These are phyloP conservation scores for Macaria notata DNA, from an alignment of 2,888 invertebrate species.

Conservation along the genomic window DNA sequence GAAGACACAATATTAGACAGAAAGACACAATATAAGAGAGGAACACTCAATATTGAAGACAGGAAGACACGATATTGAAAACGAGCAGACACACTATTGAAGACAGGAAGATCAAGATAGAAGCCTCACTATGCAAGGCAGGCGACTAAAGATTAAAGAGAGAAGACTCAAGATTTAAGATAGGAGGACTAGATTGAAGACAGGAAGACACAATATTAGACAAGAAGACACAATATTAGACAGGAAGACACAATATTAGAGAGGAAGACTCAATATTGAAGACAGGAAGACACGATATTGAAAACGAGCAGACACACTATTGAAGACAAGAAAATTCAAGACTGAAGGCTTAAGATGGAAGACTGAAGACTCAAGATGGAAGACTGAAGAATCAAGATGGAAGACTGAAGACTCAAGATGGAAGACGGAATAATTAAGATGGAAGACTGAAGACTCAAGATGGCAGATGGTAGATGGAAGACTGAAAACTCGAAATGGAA, in stretches of 20 bases:
- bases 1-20: neutral
- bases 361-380: conserved; percentile 1
- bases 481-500: no score
- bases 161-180: conserved; percentile 1
- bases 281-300: no score
- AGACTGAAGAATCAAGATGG: neutral
- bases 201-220: conserved; percentile 1
- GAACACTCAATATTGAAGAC: neutral
- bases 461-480: no score
- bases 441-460: neutral
- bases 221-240: conserved; percentile 1
- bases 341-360: neutral
- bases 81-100: no score
- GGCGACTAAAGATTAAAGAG: no score
- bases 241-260: conserved; percentile 1
- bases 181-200: conserved; percentile 1
- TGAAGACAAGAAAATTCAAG: no score
- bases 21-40: conserved; percentile 5
- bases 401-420: no score
- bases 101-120: no score
- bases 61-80: no score
- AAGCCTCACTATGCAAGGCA: no score
- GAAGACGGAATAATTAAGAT: conserved; percentile 7
- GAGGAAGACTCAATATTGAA: neutral
- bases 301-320: no score